A percentile compares a stretch with the other conserved stretches of the same genome.
Evolutionary conservation across 1,140 invertebrate species (phyloP).

Genomic region (Pectinophora gossypiella): DNA sequence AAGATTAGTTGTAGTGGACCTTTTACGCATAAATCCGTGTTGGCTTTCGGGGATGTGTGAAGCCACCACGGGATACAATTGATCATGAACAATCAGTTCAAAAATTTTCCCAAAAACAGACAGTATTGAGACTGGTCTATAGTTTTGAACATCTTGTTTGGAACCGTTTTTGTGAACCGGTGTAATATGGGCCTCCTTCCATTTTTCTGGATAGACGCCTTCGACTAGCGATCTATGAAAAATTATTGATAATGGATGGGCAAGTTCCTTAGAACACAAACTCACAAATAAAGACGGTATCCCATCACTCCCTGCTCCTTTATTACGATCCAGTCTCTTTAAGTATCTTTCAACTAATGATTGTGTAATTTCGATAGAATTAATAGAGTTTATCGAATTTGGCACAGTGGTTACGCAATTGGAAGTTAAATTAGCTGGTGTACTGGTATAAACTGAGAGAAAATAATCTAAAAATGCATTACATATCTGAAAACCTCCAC

Average conservation of each 20-base stretch:
- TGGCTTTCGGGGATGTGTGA: background rate
- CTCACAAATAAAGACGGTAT: background rate
- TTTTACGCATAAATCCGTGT: slow-evolving; percentile 1
- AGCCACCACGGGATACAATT: background rate
- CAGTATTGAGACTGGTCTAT: background rate
- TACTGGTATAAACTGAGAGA: background rate
- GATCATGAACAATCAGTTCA: background rate
- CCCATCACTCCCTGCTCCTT: background rate
- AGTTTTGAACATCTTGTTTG: background rate
- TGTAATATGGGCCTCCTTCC: background rate
- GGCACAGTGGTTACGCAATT: background rate
- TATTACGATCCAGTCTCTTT: background rate
- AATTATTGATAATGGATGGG: background rate
- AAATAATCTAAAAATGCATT: background rate
- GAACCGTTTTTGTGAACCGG: background rate
- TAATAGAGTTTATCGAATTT: background rate
- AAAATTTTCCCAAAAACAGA: background rate
- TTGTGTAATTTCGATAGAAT: background rate
- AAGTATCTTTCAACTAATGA: background rate
- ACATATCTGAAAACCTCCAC: background rate
- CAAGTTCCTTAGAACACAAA: background rate
- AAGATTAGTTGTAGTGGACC: background rate
- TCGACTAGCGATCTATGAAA: background rate
- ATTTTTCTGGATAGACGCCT: background rate
- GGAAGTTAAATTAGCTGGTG: background rate